These are phyloP conservation scores for Ophraella communa DNA, from an alignment of 2,888 invertebrate species.

Conservation along the genomic window DNA sequence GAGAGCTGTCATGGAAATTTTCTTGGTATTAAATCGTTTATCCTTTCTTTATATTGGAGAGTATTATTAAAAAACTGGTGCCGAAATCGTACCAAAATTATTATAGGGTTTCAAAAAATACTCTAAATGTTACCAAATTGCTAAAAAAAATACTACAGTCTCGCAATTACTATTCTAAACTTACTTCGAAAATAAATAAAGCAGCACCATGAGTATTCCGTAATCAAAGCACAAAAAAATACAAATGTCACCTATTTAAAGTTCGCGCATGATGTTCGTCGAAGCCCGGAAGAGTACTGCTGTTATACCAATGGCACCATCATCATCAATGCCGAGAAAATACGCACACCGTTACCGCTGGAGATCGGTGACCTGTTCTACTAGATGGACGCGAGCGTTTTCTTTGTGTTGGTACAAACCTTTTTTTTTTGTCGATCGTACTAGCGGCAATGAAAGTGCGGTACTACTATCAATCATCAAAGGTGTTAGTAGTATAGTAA, in stretches of 20 bases:
- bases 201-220: constrained; percentile 17
- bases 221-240: constrained; percentile 4
- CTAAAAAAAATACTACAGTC: too few relatives aligned
- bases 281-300: constrained; percentile 17
- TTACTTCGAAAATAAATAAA: constrained; percentile 17
- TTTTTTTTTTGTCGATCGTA: constrained; percentile 5
- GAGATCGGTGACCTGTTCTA: constrained; percentile 52
- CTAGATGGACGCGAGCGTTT: constrained; percentile 30
- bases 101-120: too few relatives aligned
- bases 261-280: constrained; percentile 9
- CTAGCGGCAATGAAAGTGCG: constrained; percentile 1
- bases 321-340: constrained; percentile 16
- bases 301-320: constrained; percentile 10
- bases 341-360: constrained; percentile 21
- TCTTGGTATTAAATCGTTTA: too few relatives aligned
- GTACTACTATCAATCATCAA: background rate
- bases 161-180: too few relatives aligned
- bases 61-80: too few relatives aligned
- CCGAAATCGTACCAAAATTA: too few relatives aligned
- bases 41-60: too few relatives aligned
- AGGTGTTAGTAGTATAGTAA: background rate
- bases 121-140: background rate
- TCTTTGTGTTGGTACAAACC: constrained; percentile 28
- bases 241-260: constrained; percentile 14
- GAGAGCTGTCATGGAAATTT: too few relatives aligned